These are phyloP conservation scores for Megalops atlanticus DNA, from an alignment of 2,113 vertebrate genomes.

Conservation along the genomic window DNA sequence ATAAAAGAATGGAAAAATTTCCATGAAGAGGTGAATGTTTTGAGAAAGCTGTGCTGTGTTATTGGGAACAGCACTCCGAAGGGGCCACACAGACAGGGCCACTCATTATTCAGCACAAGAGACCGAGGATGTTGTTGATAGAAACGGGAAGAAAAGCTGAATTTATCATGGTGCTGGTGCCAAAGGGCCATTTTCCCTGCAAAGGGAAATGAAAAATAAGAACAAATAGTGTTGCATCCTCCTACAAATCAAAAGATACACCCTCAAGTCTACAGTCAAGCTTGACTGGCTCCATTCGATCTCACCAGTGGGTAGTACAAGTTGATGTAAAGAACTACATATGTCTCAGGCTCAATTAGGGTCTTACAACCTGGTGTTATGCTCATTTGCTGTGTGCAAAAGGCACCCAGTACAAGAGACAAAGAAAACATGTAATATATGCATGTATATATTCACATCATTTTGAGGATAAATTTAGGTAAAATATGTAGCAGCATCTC, in stretches of 20 bases:
- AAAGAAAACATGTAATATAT: not conserved
- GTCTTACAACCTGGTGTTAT: not conserved
- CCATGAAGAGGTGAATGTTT: not conserved
- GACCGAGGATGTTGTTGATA: slow-evolving; percentile 13
- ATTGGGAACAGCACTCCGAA: not conserved
- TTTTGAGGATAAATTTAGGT: not conserved
- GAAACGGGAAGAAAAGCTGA: slow-evolving; percentile 21
- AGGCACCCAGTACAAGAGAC: not conserved
- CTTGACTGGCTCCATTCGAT: slow-evolving; percentile 15
- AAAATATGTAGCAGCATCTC: not conserved
- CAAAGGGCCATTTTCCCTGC: slow-evolving; percentile 22
- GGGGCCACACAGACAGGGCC: slow-evolving; percentile 3
- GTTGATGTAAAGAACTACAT: not conserved
- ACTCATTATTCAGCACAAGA: slow-evolving; percentile 21
- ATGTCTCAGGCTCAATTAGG: not conserved
- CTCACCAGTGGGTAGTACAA: not conserved
- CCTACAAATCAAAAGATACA: slow-evolving; percentile 5
- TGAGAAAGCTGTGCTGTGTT: not conserved
- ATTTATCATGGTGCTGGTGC: slow-evolving; percentile 28
- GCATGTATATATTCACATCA: too few relatives aligned
- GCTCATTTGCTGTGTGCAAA: not conserved
- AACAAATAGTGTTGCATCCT: slow-evolving; percentile 15
- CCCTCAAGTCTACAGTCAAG: not conserved
- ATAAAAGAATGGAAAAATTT: not conserved
- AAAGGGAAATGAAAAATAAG: slow-evolving; percentile 19